Evolutionary conservation across 2,797 vertebrate genomes (phyloP).

Genomic region (Sorex maritimensis): DNA sequence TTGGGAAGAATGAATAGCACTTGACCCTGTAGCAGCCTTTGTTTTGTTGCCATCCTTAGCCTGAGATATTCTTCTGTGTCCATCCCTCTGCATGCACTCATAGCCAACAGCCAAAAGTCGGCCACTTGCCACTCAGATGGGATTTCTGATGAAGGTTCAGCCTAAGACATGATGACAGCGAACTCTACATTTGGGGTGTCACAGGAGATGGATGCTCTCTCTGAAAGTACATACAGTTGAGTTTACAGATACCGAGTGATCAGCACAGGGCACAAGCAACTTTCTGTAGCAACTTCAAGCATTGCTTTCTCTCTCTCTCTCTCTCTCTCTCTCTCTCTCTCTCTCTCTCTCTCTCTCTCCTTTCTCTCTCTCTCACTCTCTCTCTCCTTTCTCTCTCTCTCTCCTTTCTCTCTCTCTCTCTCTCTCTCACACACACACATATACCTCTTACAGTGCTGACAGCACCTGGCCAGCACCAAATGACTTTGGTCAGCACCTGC

Average conservation of each 20-base stretch:
- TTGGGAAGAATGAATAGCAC: neutral
- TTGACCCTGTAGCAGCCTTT: neutral
- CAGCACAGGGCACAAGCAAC: conserved; percentile 74
- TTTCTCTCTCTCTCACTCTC: no score
- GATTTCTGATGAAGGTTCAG: neutral
- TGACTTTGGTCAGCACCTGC: conserved; percentile 47
- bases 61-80: neutral
- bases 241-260: conserved; percentile 82
- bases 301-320: conserved; percentile 29
- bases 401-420: no score
- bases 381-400: no score
- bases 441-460: conserved; percentile 57
- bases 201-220: conserved; percentile 72
- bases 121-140: neutral
- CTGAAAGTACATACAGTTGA: conserved; percentile 77
- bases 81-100: neutral
- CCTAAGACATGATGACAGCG: conserved; percentile 61
- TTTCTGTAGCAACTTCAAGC: conserved; percentile 82
- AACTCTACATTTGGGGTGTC: conserved; percentile 75
- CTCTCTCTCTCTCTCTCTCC: no score
- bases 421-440: no score
- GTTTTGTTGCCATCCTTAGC: neutral
- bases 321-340: no score
- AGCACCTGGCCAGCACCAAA: conserved; percentile 61
- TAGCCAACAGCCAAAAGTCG: neutral